Evolutionary conservation across 2,888 invertebrate genomes (phyloP).

Genomic region (Lithophane leautieri): DNA sequence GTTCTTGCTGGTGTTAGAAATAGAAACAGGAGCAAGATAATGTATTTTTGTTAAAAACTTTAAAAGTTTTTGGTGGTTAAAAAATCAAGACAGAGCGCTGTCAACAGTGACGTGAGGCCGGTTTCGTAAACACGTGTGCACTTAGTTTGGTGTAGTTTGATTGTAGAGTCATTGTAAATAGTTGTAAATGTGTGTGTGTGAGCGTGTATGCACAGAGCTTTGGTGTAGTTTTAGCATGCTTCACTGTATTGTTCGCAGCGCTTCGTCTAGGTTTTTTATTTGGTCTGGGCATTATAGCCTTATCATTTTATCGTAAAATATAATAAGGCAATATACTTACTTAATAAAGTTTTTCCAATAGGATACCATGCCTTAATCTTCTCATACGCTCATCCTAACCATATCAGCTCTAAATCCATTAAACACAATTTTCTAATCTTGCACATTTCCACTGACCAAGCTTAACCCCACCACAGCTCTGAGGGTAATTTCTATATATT

Average conservation of each 20-base stretch:
- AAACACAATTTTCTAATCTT: conserved; percentile 3
- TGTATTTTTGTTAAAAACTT: neutral
- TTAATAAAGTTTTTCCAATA: neutral
- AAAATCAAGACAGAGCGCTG: no score
- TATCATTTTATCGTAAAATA: neutral
- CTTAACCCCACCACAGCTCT: neutral
- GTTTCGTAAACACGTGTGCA: no score
- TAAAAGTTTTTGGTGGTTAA: neutral
- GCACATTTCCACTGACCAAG: neutral
- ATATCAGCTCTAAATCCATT: conserved; percentile 4
- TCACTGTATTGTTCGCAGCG: no score
- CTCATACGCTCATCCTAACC: neutral
- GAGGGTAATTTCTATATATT: conserved; percentile 15
- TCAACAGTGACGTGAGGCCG: no score
- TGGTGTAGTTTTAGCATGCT: no score
- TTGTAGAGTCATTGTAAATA: no score
- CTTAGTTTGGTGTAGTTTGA: no score
- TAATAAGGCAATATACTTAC: neutral
- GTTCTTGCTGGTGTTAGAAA: neutral
- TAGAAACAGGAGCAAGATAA: neutral
- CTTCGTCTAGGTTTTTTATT: no score
- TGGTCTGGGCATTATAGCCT: no score
- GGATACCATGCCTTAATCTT: neutral
- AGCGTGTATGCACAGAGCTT: no score
- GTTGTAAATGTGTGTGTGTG: no score